These are phyloP conservation scores for Megaleporinus macrocephalus DNA, from an alignment of 2,113 vertebrate species.

Conservation along the genomic window DNA sequence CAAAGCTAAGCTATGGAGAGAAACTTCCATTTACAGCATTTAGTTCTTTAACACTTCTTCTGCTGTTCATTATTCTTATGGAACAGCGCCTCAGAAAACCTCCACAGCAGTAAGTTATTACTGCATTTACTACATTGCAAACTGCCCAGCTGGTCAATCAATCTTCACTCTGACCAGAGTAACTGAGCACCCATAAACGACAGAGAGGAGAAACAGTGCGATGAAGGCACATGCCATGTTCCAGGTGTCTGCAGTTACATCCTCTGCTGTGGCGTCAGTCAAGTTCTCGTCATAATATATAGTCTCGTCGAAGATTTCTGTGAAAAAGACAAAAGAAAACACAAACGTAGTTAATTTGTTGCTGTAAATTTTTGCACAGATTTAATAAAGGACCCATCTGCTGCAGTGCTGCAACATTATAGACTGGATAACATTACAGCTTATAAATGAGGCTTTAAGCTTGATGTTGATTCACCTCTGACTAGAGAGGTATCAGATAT, in stretches of 20 bases:
- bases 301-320: conserved; percentile 37
- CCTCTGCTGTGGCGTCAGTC: conserved; percentile 38
- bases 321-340: neutral
- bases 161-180: conserved; percentile 70
- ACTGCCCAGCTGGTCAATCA: conserved; percentile 5
- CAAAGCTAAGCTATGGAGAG: too few relatives aligned
- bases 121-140: neutral
- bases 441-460: too few relatives aligned
- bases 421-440: too few relatives aligned
- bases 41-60: neutral
- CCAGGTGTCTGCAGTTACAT: conserved; percentile 63
- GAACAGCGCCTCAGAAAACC: neutral
- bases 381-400: too few relatives aligned
- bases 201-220: conserved; percentile 64
- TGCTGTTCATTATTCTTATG: neutral
- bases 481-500: too few relatives aligned
- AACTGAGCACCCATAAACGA: conserved; percentile 61
- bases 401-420: too few relatives aligned
- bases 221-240: conserved; percentile 67
- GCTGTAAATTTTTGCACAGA: too few relatives aligned
- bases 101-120: neutral
- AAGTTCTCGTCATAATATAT: conserved; percentile 43
- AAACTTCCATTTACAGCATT: neutral
- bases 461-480: too few relatives aligned
- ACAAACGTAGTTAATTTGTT: too few relatives aligned